These are phyloP conservation scores for Semaprochilodus insignis DNA, from an alignment of 2,797 vertebrate genomes.

Conservation along the genomic window DNA sequence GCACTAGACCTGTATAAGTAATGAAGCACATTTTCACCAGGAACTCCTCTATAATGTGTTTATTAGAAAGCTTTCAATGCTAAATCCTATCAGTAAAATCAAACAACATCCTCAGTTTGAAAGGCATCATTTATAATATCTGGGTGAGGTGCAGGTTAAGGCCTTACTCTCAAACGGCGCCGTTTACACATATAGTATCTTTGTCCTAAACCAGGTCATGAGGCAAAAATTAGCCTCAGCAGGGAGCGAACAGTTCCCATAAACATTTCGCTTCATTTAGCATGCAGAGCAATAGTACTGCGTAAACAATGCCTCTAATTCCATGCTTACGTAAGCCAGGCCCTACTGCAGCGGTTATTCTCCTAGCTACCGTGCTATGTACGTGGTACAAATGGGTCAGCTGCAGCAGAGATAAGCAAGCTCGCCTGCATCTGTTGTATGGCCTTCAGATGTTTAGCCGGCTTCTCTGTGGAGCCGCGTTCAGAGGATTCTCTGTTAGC, in stretches of 20 bases:
- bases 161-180: not conserved
- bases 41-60: not conserved
- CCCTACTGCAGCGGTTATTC: constrained; percentile 43
- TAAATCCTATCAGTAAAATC: not conserved
- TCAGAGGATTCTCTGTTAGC: constrained; percentile 24
- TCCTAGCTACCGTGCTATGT: constrained; percentile 19
- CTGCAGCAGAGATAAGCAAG: constrained; percentile 20
- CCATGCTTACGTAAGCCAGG: constrained; percentile 49
- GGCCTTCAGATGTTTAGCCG: constrained; percentile 12
- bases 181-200: constrained; percentile 17
- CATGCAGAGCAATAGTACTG: constrained; percentile 37
- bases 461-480: not conserved
- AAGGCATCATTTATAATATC: constrained; percentile 5
- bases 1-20: constrained; percentile 7
- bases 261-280: constrained; percentile 41
- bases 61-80: not conserved
- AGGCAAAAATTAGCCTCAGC: constrained; percentile 29
- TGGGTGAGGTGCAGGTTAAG: constrained; percentile 18
- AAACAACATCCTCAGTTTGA: not conserved
- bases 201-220: constrained; percentile 27
- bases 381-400: constrained; percentile 45
- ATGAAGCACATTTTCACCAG: not conserved
- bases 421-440: constrained; percentile 27
- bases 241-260: constrained; percentile 34
- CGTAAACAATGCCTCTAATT: constrained; percentile 50